phyloP scores from a whole-genome alignment of 1,140 invertebrate species.

The Popillia japonica region DNA sequence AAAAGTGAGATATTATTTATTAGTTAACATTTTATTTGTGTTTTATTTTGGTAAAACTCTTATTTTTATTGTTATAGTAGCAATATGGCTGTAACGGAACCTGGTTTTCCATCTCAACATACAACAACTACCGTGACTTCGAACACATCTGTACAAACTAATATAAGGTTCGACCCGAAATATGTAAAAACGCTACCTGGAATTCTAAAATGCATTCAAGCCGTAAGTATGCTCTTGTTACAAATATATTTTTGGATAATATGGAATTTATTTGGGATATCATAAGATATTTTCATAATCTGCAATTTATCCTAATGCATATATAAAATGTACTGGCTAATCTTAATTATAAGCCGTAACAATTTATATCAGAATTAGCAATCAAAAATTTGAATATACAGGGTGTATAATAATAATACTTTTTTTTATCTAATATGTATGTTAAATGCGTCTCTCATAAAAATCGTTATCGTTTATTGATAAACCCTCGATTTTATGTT shows the following conservation, averaged over 20 bases:
- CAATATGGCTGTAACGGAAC: conserved; percentile 59
- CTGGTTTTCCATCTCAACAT: conserved; percentile 74
- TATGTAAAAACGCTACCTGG: conserved; percentile 79
- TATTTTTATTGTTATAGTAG: neutral
- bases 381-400: no score
- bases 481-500: no score
- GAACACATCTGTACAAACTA: conserved; percentile 72
- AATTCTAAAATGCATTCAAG: conserved; percentile 78
- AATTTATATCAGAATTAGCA: no score
- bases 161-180: conserved; percentile 74
- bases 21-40: neutral
- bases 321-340: no score
- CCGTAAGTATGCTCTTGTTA: conserved; percentile 70
- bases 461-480: no score
- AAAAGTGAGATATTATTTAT: neutral
- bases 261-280: no score
- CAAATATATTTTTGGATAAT: no score
- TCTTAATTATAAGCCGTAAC: no score
- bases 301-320: no score
- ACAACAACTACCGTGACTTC: conserved; percentile 71
- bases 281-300: no score
- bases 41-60: neutral
- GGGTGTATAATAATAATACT: neutral
- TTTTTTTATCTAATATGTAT: no score
- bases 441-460: no score